Evolutionary conservation across 2,113 vertebrate species (phyloP).

Genomic region (Oenanthe melanoleuca): DNA sequence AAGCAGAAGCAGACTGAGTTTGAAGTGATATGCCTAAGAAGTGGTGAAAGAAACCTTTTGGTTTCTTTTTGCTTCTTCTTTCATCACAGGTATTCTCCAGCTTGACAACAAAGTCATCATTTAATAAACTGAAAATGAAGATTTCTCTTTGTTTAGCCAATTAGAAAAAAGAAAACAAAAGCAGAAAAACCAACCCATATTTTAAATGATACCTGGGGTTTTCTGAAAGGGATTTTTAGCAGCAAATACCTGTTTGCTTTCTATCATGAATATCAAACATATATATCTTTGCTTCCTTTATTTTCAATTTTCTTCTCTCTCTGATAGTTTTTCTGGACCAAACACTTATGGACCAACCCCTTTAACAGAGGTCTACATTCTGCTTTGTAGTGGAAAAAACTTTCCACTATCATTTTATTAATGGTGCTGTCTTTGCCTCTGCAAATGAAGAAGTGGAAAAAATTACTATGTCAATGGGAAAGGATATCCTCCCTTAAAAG

Average conservation of each 20-base stretch:
- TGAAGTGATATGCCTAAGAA: neutral
- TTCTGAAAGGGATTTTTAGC: neutral
- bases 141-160: neutral
- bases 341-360: neutral
- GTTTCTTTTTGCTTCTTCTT: neutral
- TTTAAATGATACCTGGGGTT: neutral
- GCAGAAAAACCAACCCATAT: neutral
- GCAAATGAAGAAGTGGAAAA: neutral
- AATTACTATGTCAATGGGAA: neutral
- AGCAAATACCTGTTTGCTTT: neutral
- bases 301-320: neutral
- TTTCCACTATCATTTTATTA: neutral
- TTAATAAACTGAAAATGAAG: conserved; percentile 1
- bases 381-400: neutral
- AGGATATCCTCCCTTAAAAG: neutral
- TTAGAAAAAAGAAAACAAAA: neutral
- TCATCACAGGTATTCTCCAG: neutral
- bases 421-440: neutral
- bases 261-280: neutral
- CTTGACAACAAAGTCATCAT: neutral
- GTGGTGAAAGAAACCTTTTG: neutral
- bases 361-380: neutral
- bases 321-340: neutral
- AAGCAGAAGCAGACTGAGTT: neutral
- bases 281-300: neutral